Base-by-base conservation (phyloP, 23 tunicate species). In the Phallusia fumigata region DNA sequence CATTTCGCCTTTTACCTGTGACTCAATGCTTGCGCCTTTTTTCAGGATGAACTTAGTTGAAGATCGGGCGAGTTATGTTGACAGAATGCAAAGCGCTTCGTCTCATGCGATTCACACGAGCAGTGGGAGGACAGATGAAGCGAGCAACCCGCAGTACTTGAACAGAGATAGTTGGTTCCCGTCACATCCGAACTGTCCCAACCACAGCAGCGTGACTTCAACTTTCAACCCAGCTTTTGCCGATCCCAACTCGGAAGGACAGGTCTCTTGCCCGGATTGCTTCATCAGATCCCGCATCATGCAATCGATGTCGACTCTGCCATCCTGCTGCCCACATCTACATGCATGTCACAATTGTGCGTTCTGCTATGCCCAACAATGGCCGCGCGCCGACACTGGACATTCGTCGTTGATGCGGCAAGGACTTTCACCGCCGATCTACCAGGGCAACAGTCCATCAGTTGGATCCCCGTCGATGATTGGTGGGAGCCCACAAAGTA, bases 331-430 rank as follows among this genome's bases (percentile, higher is more conserved):
- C 34, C 88, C 75, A 53, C 97, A 92, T 81, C 86, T 92, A 49
- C 97, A 92, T 85, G 97, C 97, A 1, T 78, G 86, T 40, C 58
- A 88, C 26, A 65, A 81, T 44, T 92, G 97, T 75, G 36, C 91
- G 5, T 83, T 64, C 47, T 92, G 97, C 53, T 86, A 86, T 65
- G 79, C 90, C 19, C 90, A 84, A 33, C 74, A 75, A 30, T 52
- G 35, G 84, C 64, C 31, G 2, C 19, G 79, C 50, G 47, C 26
- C 16, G 69, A 58, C 69, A 3, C 15, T 5, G 69, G 81, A 2
- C 87, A 79, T 32, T 35, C 80, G 19, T 36, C 33, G 18, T 31
- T 80, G 80, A 47, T 81, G 8, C 35, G 32, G 33, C 52, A 52
- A 34, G 65, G 65, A 47, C 36, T 81, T 21, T 86, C 90, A 28